Percentiles rank a stretch among this genome's conserved stretches.
Evolutionary conservation across 2,113 vertebrate species (phyloP).

Genomic region (Egretta garzetta): DNA sequence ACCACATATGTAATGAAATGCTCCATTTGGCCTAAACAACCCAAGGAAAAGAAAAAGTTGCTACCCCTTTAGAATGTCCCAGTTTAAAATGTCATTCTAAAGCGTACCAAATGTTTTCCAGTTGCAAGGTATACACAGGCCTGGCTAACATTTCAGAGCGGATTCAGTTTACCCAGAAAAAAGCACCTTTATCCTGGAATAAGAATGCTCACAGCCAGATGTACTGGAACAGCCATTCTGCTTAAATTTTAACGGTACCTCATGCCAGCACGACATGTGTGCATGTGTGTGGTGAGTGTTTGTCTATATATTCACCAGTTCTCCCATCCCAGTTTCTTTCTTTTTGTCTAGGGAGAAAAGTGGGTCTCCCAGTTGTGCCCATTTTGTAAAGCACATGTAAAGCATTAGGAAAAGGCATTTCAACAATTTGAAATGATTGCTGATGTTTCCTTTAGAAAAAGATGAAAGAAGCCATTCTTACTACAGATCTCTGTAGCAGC

Average conservation of each 20-base stretch:
- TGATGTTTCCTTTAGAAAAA: background rate
- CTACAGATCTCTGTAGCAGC: background rate
- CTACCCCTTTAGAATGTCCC: background rate
- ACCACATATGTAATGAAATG: background rate
- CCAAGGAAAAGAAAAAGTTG: background rate
- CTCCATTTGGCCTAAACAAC: background rate
- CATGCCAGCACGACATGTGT: accelerated
- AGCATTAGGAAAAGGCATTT: background rate
- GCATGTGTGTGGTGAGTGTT: background rate
- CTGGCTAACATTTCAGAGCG: background rate
- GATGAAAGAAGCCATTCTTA: background rate
- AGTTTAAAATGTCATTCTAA: background rate
- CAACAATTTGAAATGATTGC: background rate
- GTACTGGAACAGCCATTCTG: background rate
- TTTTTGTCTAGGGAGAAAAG: background rate
- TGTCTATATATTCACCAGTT: background rate
- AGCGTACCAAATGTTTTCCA: background rate
- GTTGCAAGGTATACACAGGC: background rate
- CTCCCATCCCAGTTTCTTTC: background rate
- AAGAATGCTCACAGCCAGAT: background rate
- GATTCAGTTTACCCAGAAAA: background rate
- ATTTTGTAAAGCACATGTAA: background rate
- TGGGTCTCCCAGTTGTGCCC: background rate
- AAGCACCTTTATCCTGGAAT: background rate
- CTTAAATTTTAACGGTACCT: background rate